A percentile compares a stretch with the other conserved stretches of the same genome.
Evolutionary conservation across 2,113 vertebrate species (phyloP).

Genomic region (Perognathus longimembris): DNA sequence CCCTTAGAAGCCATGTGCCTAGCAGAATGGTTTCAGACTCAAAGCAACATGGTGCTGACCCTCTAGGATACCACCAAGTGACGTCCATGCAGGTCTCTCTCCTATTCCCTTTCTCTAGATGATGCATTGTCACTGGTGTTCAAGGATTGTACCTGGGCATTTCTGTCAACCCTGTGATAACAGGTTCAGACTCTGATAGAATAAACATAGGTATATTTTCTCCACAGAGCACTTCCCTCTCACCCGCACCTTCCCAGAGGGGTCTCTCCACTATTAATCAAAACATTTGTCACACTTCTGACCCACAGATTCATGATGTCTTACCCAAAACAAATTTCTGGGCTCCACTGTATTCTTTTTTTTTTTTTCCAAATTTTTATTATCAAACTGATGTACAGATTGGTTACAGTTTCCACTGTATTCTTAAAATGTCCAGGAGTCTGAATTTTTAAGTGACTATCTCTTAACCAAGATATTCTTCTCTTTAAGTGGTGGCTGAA

Average conservation of each 20-base stretch:
- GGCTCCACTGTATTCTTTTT: neutral
- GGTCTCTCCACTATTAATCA: neutral
- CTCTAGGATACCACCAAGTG: rapidly evolving
- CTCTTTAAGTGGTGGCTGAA: neutral
- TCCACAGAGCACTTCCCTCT: neutral
- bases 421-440: neutral
- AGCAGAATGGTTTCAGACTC: too few relatives aligned
- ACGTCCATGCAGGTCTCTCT: neutral
- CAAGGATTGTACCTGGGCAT: neutral
- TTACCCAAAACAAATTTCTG: neutral
- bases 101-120: neutral
- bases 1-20: neutral
- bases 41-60: rapidly evolving
- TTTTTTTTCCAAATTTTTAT: too few relatives aligned
- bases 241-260: neutral
- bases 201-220: neutral
- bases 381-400: too few relatives aligned
- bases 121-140: too few relatives aligned
- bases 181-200: neutral
- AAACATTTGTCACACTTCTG: neutral
- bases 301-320: neutral
- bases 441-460: neutral
- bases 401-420: too few relatives aligned
- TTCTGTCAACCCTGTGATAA: neutral
- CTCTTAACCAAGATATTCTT: neutral